Percentiles rank a stretch among this genome's conserved stretches.
Evolutionary conservation across 2,888 invertebrate genomes (phyloP).

Genomic region (Dione juno): DNA sequence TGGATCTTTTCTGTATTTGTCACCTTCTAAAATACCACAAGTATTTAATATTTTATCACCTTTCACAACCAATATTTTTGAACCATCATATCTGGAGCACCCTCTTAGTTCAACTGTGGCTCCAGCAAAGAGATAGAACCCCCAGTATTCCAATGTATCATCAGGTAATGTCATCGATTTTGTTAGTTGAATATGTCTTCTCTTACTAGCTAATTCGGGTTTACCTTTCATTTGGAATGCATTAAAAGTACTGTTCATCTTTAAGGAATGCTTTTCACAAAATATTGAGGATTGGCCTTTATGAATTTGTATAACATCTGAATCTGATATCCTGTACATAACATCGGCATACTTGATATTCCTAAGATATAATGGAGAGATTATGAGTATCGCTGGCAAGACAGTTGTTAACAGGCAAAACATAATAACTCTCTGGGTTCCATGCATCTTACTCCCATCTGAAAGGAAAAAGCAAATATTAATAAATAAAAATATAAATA

Average conservation of each 20-base stretch:
- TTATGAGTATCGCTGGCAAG: slow-evolving; percentile 88
- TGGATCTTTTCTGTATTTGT: slow-evolving; percentile 85
- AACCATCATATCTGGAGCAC: slow-evolving; percentile 91
- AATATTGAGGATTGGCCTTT: slow-evolving; percentile 93
- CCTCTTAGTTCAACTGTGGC: slow-evolving; percentile 90
- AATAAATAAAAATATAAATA: slow-evolving; percentile 3
- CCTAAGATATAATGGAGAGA: slow-evolving; percentile 90
- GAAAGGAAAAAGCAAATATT: slow-evolving; percentile 51
- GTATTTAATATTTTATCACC: slow-evolving; percentile 90
- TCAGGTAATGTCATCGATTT: slow-evolving; percentile 93
- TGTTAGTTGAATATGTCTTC: slow-evolving; percentile 89
- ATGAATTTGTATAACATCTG: slow-evolving; percentile 91
- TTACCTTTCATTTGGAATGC: slow-evolving; percentile 89
- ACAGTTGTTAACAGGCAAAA: slow-evolving; percentile 91
- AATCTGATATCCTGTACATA: slow-evolving; percentile 90
- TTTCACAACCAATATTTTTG: slow-evolving; percentile 91
- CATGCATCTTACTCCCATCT: slow-evolving; percentile 90
- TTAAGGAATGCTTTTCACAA: slow-evolving; percentile 89
- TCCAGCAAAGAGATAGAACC: slow-evolving; percentile 91
- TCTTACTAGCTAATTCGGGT: slow-evolving; percentile 87
- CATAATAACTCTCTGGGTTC: slow-evolving; percentile 89
- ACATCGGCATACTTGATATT: slow-evolving; percentile 91
- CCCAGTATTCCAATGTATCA: slow-evolving; percentile 94
- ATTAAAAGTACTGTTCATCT: slow-evolving; percentile 88
- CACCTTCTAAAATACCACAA: slow-evolving; percentile 90